Conservation (phyloP, 2,888 invertebrate species). For the Resseliella maxima region DNA sequence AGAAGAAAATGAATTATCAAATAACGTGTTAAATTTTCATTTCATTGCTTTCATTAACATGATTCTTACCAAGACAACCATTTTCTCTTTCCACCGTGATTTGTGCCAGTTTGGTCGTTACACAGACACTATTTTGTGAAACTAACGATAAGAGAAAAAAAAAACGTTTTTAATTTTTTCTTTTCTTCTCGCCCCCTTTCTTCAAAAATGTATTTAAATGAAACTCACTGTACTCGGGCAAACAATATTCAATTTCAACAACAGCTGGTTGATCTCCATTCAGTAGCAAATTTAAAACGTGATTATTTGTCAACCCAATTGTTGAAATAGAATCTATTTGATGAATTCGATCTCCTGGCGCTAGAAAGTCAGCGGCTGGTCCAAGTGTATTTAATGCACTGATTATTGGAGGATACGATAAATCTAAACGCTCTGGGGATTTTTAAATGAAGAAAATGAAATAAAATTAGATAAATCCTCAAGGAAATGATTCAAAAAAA, state of each 20-base stretch:
- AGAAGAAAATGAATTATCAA: too few species aligned
- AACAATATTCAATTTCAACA: slow-evolving; percentile 85
- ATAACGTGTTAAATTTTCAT: too few species aligned
- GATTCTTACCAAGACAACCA: slow-evolving; percentile 77
- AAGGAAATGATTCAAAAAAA: neutral
- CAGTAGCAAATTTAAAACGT: slow-evolving; percentile 78
- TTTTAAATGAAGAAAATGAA: slow-evolving; percentile 21
- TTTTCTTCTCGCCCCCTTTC: slow-evolving; percentile 24
- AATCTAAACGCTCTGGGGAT: slow-evolving; percentile 65
- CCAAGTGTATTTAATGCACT: slow-evolving; percentile 66
- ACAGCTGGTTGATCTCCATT: slow-evolving; percentile 79
- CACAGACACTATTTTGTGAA: slow-evolving; percentile 79
- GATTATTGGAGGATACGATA: slow-evolving; percentile 68
- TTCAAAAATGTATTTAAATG: neutral
- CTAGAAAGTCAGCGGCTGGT: slow-evolving; percentile 76
- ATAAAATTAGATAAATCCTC: too few species aligned
- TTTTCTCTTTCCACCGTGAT: slow-evolving; percentile 83
- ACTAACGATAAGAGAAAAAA: slow-evolving; percentile 64
- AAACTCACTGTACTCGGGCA: slow-evolving; percentile 81
- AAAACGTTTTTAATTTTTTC: slow-evolving; percentile 17
- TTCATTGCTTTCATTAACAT: too few species aligned
- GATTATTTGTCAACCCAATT: slow-evolving; percentile 79
- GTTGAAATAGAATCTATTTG: slow-evolving; percentile 86
- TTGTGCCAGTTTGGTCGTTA: slow-evolving; percentile 82
- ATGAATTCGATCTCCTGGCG: slow-evolving; percentile 82